Conservation (phyloP, 2,113 vertebrate species). For the Rhineura floridana region DNA sequence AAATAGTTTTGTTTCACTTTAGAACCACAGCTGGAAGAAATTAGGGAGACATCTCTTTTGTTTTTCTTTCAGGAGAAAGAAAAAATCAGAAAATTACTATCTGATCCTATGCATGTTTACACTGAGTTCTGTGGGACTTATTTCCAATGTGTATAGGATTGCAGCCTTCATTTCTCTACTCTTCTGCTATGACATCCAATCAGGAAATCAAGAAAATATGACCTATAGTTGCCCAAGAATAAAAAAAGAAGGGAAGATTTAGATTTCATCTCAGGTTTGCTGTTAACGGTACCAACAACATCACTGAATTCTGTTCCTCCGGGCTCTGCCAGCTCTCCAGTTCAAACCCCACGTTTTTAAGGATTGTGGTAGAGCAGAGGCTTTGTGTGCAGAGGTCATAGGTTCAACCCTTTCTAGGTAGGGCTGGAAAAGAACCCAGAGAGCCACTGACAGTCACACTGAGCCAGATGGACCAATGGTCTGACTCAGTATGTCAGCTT, state of each 20-base stretch:
- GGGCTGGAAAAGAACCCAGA: background rate
- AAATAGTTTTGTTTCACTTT: conserved; percentile 1
- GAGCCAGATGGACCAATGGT: background rate
- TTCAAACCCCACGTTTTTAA: background rate
- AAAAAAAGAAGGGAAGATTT: background rate
- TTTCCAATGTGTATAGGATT: background rate
- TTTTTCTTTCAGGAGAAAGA: background rate
- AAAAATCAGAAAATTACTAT: background rate
- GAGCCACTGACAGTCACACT: background rate
- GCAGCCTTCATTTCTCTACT: background rate
- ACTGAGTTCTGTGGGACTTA: background rate
- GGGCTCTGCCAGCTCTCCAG: background rate
- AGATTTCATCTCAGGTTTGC: too few relatives aligned
- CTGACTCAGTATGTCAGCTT: background rate
- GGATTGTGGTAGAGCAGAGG: background rate
- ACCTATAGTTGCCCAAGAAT: background rate
- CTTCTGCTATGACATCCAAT: background rate
- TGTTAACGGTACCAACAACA: background rate
- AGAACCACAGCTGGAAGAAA: conserved; percentile 5
- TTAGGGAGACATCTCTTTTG: background rate
- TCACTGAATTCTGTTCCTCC: background rate
- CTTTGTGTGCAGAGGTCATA: background rate
- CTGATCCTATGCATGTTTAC: background rate
- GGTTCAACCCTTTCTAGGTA: background rate
- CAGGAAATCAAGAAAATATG: background rate